Evolutionary conservation across 2,888 invertebrate genomes (phyloP).

Genomic region (Idaea dimidiata): DNA sequence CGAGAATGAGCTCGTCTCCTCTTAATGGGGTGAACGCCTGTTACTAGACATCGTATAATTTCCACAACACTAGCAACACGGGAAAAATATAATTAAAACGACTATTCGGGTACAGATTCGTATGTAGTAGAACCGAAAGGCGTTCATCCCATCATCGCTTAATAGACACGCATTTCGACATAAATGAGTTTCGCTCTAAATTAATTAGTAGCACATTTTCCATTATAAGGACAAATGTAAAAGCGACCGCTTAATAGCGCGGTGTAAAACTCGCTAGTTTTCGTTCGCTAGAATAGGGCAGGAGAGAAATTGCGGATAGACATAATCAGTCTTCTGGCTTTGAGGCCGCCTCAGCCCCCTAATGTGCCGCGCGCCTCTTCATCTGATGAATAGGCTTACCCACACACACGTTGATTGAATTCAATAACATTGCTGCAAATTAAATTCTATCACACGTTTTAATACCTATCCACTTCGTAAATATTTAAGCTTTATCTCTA

Average conservation of each 20-base stretch:
- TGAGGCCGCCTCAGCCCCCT: constrained; percentile 75
- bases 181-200: constrained; percentile 80
- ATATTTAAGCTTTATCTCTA: constrained; percentile 25
- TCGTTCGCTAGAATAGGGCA: constrained; percentile 78
- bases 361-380: constrained; percentile 72
- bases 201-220: constrained; percentile 81
- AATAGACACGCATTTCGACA: constrained; percentile 79
- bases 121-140: constrained; percentile 59
- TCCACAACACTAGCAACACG: constrained; percentile 52
- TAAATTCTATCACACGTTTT: constrained; percentile 28
- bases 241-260: constrained; percentile 80
- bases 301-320: constrained; percentile 80
- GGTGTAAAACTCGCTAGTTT: constrained; percentile 81
- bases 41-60: constrained; percentile 77
- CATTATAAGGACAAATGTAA: constrained; percentile 82
- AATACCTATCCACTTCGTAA: constrained; percentile 13
- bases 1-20: constrained; percentile 80
- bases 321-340: constrained; percentile 81
- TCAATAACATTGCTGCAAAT: constrained; percentile 46
- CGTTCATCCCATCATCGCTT: constrained; percentile 73
- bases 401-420: constrained; percentile 56
- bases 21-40: constrained; percentile 79
- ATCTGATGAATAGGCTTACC: constrained; percentile 73
- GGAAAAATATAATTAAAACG: constrained; percentile 54
- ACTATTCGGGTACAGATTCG: constrained; percentile 47